Evolutionary conservation across 2,888 invertebrate genomes (phyloP), one percentile per base, ranked within the genome.

Genomic region (Dolomedes plantarius): DNA sequence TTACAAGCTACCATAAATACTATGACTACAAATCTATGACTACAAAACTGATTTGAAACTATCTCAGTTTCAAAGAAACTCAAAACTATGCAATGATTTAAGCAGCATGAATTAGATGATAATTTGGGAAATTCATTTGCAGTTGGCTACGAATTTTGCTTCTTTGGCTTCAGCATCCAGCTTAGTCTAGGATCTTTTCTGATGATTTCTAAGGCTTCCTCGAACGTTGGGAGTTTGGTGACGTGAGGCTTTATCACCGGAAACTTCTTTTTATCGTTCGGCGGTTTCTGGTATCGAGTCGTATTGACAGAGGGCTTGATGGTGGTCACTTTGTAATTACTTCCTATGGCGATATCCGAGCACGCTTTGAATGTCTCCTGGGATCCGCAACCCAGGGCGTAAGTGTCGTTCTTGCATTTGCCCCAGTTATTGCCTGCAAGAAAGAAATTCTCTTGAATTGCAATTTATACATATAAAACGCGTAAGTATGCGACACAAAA

Each of bases 391-490:
- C 88, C 89, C 9, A 89, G 39, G 13, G 39, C 83, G 36, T 39
- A 64, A 9, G 81, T 71, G 16, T 88, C 89, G 77, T 88, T 78
- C 23, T 94, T 93, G 90, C 95, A 95, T n/a, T 92, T 93, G 0
- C 96, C 96, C 96, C 96, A 96, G 90, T 95, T 96, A 90, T 96
- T 96, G 1, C 95, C 89, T 89, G 23, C 7, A 68, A 77, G 23
- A 11, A 46, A 46, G n/a, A n/a, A n/a, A n/a, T n/a, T n/a, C n/a
- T n/a, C n/a, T n/a, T n/a, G n/a, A n/a, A n/a, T n/a, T n/a, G n/a
- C n/a, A n/a, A n/a, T n/a, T n/a, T n/a, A n/a, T n/a, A n/a, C n/a
- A n/a, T n/a, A n/a, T n/a, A n/a, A n/a, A n/a, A n/a, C n/a, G n/a
- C n/a, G n/a, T n/a, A n/a, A n/a, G n/a, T n/a, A n/a, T n/a, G n/a